A percentile compares a stretch with the other conserved stretches of the same genome.
Conservation (phyloP, 2,113 vertebrate species). For the Hydropotes inermis region DNA sequence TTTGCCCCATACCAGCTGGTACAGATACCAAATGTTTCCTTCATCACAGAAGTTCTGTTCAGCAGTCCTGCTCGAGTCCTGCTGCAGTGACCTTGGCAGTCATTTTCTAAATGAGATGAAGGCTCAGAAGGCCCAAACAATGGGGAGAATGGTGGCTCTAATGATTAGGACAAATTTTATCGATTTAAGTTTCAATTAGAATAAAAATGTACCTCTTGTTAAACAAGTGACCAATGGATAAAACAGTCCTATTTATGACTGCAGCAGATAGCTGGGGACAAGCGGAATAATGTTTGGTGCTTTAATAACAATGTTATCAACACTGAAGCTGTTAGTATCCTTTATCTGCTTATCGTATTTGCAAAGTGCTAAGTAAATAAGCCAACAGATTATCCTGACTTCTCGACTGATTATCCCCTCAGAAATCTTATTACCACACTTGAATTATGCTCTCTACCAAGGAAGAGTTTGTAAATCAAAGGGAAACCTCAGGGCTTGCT, state of each 20-base stretch:
- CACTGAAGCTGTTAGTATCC: neutral
- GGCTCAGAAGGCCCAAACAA: neutral
- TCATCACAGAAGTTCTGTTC: neutral
- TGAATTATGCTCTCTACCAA: neutral
- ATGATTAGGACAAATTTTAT: neutral
- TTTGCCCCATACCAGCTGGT: neutral
- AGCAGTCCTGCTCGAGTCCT: neutral
- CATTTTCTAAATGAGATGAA: neutral
- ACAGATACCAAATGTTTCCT: neutral
- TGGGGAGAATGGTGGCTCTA: neutral
- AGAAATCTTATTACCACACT: neutral
- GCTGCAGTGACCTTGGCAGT: neutral
- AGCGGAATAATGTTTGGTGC: neutral
- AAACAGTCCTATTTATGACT: neutral
- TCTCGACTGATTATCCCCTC: neutral
- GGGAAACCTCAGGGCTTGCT: neutral
- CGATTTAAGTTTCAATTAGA: neutral
- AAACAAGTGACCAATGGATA: neutral
- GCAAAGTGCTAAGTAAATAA: neutral
- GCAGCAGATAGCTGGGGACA: neutral
- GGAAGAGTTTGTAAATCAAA: constrained; percentile 3
- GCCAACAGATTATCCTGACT: neutral
- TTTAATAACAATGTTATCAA: neutral
- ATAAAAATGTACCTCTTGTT: neutral
- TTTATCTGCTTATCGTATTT: neutral